Evolutionary conservation across 2,797 vertebrate genomes (phyloP).

Genomic region (Rhynchonycteris naso): DNA sequence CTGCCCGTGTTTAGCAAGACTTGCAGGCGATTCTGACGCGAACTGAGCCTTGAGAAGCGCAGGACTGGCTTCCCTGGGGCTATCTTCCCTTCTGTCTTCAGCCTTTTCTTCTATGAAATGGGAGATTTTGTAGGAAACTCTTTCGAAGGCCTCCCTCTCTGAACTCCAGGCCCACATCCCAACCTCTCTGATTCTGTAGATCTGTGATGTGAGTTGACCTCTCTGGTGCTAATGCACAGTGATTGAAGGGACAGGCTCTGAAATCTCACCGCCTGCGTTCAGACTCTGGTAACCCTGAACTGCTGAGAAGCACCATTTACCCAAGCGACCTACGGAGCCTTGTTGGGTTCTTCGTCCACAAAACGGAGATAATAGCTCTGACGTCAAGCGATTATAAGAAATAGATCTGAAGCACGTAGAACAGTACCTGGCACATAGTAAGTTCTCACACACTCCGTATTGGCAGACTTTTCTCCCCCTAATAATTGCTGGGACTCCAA

Average conservation of each 20-base stretch:
- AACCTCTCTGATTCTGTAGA: not conserved
- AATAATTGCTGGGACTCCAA: not conserved
- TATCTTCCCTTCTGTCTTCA: not conserved
- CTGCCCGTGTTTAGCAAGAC: not conserved
- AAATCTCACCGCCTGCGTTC: not conserved
- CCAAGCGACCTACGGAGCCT: not conserved
- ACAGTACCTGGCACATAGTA: not conserved
- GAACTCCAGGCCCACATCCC: not conserved
- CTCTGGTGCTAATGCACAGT: not conserved
- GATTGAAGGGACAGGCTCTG: not conserved
- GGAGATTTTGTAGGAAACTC: not conserved
- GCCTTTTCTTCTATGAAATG: not conserved
- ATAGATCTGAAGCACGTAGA: not conserved
- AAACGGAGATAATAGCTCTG: not conserved
- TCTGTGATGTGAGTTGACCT: not conserved
- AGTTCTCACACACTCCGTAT: not conserved
- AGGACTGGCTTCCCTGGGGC: not conserved
- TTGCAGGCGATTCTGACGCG: not conserved
- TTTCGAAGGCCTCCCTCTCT: not conserved
- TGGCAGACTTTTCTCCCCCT: not conserved
- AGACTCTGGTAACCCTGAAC: too few species aligned
- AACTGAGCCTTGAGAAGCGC: not conserved
- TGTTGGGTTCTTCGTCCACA: not conserved
- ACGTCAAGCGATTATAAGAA: not conserved
- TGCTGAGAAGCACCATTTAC: not conserved